Evolutionary conservation across 2,888 invertebrate genomes (phyloP).

Genomic region (Margaritifera margaritifera): DNA sequence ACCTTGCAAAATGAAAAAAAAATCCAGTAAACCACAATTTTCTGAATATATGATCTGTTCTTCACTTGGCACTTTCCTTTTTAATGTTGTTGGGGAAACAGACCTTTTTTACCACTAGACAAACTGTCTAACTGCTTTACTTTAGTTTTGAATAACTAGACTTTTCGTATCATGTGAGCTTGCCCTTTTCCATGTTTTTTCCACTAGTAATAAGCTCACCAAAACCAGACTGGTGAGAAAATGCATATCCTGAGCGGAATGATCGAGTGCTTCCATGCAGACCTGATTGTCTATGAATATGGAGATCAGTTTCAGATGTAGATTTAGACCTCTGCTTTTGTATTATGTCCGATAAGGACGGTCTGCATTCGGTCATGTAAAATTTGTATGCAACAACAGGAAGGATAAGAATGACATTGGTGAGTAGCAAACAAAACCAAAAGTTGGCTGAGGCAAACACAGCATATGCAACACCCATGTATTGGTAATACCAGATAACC

Average conservation of each 20-base stretch:
- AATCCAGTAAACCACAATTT: no score
- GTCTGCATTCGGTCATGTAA: conserved; percentile 92
- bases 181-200: conserved; percentile 84
- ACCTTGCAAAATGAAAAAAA: no score
- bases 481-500: conserved; percentile 74
- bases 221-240: conserved; percentile 97
- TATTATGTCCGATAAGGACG: conserved; percentile 93
- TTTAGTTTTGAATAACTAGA: conserved; percentile 55
- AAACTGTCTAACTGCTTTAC: conserved; percentile 29
- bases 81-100: no score
- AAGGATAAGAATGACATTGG: conserved; percentile 86
- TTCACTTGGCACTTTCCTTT: no score
- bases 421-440: conserved; percentile 79
- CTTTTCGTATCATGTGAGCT: conserved; percentile 23
- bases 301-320: conserved; percentile 64
- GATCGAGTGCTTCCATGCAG: conserved; percentile 88
- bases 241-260: conserved; percentile 96
- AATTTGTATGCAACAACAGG: conserved; percentile 93
- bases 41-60: no score
- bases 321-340: conserved; percentile 82
- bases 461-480: conserved; percentile 70
- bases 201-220: conserved; percentile 97
- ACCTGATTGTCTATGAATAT: conserved; percentile 65
- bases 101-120: no score
- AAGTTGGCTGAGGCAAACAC: conserved; percentile 88